Conservation (phyloP, 2,797 vertebrate species). For the Echiichthys vipera region DNA sequence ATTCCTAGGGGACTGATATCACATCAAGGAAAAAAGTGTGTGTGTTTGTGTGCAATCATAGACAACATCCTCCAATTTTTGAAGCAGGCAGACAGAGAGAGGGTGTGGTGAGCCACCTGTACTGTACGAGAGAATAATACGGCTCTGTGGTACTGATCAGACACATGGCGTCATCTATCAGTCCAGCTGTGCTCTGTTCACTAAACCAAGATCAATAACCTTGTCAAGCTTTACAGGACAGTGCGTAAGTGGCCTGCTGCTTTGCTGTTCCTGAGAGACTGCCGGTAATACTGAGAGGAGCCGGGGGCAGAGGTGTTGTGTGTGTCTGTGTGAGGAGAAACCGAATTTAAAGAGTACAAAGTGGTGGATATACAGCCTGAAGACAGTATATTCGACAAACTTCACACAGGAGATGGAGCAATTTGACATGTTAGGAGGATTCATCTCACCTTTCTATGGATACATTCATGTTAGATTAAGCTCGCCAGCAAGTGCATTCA, state of each 20-base stretch:
- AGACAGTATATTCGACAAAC: constrained; percentile 34
- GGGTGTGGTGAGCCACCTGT: background rate
- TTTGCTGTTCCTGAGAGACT: constrained; percentile 40
- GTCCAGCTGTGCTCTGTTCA: constrained; percentile 45
- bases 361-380: constrained; percentile 32
- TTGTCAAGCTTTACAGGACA: constrained; percentile 44
- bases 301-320: constrained; percentile 18
- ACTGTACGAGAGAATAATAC: constrained; percentile 11
- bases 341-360: constrained; percentile 16
- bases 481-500: background rate
- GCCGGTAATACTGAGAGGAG: constrained; percentile 30
- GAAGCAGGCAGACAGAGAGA: constrained; percentile 17
- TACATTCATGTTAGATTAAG: constrained; percentile 6
- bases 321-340: background rate
- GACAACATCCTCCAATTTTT: constrained; percentile 23
- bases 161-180: constrained; percentile 37
- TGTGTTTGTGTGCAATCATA: constrained; percentile 17
- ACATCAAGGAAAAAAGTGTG: constrained; percentile 38
- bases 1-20: constrained; percentile 41
- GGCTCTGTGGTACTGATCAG: constrained; percentile 38
- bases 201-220: constrained; percentile 62
- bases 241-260: constrained; percentile 42
- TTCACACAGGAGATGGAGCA: constrained; percentile 39
- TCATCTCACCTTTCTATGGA: constrained; percentile 41
- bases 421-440: constrained; percentile 43